Evolutionary conservation across 35 echinoderm and acorn worm species (phyloP).

Genomic region (Heliocidaris erythrogramma): DNA sequence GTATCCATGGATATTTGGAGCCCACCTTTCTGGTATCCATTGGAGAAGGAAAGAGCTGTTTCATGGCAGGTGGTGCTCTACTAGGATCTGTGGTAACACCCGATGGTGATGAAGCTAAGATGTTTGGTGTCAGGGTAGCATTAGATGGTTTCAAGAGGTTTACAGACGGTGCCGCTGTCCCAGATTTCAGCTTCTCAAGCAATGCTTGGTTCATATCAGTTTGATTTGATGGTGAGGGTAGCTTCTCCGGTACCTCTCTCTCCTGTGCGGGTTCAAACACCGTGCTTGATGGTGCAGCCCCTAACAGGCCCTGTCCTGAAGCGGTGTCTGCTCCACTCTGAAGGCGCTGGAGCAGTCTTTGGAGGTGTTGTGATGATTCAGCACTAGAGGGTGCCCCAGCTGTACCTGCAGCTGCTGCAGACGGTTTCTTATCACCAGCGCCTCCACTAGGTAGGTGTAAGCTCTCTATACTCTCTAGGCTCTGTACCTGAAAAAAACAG

Average conservation of each 20-base stretch:
- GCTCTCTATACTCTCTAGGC: constrained; percentile 44
- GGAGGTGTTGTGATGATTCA: constrained; percentile 38
- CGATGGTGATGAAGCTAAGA: background rate
- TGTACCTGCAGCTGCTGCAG: constrained; percentile 23
- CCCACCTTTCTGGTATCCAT: constrained; percentile 5
- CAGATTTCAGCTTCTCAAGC: constrained; percentile 33
- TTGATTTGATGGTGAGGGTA: background rate
- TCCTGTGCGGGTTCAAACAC: background rate
- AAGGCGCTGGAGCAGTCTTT: constrained; percentile 13
- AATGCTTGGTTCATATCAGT: constrained; percentile 34
- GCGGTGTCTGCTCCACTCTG: constrained; percentile 18
- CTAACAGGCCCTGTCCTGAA: background rate
- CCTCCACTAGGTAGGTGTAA: constrained; percentile 17
- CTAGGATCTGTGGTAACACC: background rate
- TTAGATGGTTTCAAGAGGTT: background rate
- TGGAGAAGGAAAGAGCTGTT: constrained; percentile 24
- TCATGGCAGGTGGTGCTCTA: constrained; percentile 37
- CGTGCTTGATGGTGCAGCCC: background rate
- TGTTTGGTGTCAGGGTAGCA: constrained; percentile 28
- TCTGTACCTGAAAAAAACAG: background rate
- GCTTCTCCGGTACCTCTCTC: constrained; percentile 27
- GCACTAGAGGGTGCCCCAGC: constrained; percentile 29
- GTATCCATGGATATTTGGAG: background rate
- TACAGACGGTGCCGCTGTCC: background rate
- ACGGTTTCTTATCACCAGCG: background rate